Percentiles rank a stretch among this genome's conserved stretches.
Conservation (phyloP, 2,797 vertebrate species). For the Chanos chanos region DNA sequence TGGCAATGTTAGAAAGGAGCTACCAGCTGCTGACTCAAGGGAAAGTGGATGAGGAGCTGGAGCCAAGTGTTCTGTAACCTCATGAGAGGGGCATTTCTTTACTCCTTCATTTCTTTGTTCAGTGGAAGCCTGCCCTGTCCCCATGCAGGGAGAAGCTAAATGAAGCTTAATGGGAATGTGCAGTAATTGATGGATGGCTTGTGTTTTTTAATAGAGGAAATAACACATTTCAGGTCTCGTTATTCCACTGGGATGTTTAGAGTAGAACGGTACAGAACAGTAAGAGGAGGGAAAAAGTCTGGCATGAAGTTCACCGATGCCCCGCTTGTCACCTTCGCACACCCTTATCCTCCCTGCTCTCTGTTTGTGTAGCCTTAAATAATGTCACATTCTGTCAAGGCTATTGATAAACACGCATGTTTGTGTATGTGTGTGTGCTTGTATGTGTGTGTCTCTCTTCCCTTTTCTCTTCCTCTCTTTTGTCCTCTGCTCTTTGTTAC, state of each 20-base stretch:
- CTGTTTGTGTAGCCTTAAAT: too few species aligned
- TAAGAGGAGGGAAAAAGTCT: neutral
- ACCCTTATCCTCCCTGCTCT: too few species aligned
- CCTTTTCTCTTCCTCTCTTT: too few species aligned
- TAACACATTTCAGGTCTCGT: neutral
- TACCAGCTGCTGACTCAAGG: slow-evolving; percentile 6
- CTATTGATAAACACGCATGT: too few species aligned
- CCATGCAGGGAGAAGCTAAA: slow-evolving; percentile 4
- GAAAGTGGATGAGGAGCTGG: neutral
- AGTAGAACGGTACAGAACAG: neutral
- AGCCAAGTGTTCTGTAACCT: neutral
- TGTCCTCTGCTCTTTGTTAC: too few species aligned
- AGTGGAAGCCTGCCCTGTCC: neutral
- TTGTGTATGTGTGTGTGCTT: neutral
- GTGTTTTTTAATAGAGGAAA: slow-evolving; percentile 8
- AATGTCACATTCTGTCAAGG: too few species aligned
- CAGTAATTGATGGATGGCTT: neutral
- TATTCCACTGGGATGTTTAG: neutral
- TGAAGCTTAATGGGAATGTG: neutral
- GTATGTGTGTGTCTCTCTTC: too few species aligned
- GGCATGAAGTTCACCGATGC: neutral
- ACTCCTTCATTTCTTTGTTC: neutral
- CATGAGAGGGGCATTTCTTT: neutral
- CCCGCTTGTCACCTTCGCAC: too few species aligned
- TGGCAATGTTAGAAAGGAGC: neutral